phyloP scores from a whole-genome alignment of 2,888 invertebrate species.

The Luperina testacea region DNA sequence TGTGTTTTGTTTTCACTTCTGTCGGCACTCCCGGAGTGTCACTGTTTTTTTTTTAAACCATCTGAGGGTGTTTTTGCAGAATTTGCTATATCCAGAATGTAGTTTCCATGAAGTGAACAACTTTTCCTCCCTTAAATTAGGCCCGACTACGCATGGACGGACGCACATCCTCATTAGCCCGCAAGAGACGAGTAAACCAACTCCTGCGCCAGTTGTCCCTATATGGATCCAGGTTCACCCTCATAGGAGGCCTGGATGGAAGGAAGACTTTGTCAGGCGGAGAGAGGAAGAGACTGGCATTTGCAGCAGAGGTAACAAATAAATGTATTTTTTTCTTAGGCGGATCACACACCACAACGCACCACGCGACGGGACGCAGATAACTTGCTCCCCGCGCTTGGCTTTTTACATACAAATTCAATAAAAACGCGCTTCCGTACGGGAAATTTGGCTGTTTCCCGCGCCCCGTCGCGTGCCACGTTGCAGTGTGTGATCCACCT shows the following conservation, averaged over 20 bases:
- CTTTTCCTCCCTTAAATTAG: conserved; percentile 80
- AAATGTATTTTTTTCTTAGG: neutral
- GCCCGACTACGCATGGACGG: conserved; percentile 95
- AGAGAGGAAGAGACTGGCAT: conserved; percentile 97
- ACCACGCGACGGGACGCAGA: too few relatives aligned
- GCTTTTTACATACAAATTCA: too few relatives aligned
- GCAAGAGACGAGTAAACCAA: conserved; percentile 92
- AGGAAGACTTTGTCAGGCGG: conserved; percentile 97
- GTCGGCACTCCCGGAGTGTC: too few relatives aligned
- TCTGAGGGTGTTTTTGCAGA: neutral
- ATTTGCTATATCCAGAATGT: neutral
- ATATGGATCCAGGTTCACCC: conserved; percentile 92
- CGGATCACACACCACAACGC: too few relatives aligned
- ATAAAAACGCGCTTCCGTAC: too few relatives aligned
- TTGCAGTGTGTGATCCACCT: too few relatives aligned
- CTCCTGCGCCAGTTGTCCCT: conserved; percentile 93
- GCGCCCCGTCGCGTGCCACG: too few relatives aligned
- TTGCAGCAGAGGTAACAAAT: conserved; percentile 96
- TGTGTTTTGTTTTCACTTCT: too few relatives aligned
- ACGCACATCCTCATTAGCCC: conserved; percentile 90
- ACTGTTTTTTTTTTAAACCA: neutral
- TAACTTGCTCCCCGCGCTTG: too few relatives aligned
- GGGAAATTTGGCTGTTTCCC: too few relatives aligned
- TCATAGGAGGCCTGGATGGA: conserved; percentile 94
- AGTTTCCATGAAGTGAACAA: neutral